A percentile compares a stretch with the other conserved stretches of the same genome.
phyloP scores from a whole-genome alignment of 2,113 vertebrate species.

The Colaptes auratus region DNA sequence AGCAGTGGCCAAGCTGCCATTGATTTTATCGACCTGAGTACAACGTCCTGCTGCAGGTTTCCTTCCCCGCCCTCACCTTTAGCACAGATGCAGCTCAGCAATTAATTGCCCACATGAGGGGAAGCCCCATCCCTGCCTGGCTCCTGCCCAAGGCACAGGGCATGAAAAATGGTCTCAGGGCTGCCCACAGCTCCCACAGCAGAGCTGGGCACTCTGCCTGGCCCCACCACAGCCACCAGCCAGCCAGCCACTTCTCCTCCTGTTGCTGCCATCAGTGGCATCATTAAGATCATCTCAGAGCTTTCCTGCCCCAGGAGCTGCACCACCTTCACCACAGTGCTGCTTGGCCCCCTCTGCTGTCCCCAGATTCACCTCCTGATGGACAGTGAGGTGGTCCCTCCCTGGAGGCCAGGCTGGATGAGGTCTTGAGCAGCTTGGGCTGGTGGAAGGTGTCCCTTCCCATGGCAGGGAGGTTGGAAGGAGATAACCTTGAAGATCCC shows the following conservation, averaged over 20 bases:
- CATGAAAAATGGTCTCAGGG: neutral
- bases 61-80: neutral
- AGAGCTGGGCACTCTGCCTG: neutral
- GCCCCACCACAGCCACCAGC: neutral
- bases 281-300: rapidly evolving
- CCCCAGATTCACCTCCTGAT: neutral
- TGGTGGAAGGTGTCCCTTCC: no score
- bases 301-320: neutral
- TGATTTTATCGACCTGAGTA: slow-evolving; percentile 12
- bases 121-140: neutral
- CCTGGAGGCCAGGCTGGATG: no score
- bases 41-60: neutral
- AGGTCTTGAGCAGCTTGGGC: no score
- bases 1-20: neutral
- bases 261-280: neutral
- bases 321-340: rapidly evolving
- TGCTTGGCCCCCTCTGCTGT: neutral
- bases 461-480: no score
- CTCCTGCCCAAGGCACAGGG: neutral
- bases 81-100: neutral
- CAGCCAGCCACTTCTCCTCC: neutral
- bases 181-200: neutral
- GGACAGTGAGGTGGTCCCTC: no score
- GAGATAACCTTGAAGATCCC: no score
- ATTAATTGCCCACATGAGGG: neutral